Evolutionary conservation across 2,797 vertebrate genomes (phyloP).

Genomic region (Tinamus major): DNA sequence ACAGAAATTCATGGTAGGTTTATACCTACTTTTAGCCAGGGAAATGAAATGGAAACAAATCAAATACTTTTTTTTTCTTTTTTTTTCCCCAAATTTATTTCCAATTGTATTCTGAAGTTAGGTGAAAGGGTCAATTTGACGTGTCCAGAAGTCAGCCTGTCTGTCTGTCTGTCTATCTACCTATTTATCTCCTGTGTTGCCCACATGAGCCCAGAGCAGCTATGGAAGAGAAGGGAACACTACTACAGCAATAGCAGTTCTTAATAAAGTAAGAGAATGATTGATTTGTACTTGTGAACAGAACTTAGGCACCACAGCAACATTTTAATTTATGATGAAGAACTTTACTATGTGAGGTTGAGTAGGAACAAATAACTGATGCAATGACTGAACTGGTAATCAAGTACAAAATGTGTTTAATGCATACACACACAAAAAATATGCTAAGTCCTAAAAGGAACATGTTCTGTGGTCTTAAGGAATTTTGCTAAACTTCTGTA

Average conservation of each 20-base stretch:
- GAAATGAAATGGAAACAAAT: neutral
- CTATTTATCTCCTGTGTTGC: neutral
- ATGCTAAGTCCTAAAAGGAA: neutral
- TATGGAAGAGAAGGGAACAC: neutral
- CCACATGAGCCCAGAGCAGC: neutral
- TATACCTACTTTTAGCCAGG: neutral
- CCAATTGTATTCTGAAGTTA: neutral
- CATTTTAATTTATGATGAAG: neutral
- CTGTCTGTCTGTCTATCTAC: too few species aligned
- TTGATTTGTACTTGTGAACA: neutral
- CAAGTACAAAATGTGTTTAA: neutral
- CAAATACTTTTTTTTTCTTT: neutral
- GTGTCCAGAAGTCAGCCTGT: neutral
- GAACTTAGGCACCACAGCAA: neutral
- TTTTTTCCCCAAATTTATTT: neutral
- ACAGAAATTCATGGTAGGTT: neutral
- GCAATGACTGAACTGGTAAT: neutral
- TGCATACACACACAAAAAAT: neutral
- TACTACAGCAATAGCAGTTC: neutral
- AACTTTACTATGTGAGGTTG: neutral
- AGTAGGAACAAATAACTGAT: neutral
- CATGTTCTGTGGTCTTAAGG: constrained; percentile 7
- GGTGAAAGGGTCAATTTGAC: neutral
- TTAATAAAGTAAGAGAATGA: neutral
- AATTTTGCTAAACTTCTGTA: constrained; percentile 24